Percentiles rank a stretch among this genome's conserved stretches.
Conservation (phyloP, 1,140 invertebrate species). For the Matsumurasca onukii region DNA sequence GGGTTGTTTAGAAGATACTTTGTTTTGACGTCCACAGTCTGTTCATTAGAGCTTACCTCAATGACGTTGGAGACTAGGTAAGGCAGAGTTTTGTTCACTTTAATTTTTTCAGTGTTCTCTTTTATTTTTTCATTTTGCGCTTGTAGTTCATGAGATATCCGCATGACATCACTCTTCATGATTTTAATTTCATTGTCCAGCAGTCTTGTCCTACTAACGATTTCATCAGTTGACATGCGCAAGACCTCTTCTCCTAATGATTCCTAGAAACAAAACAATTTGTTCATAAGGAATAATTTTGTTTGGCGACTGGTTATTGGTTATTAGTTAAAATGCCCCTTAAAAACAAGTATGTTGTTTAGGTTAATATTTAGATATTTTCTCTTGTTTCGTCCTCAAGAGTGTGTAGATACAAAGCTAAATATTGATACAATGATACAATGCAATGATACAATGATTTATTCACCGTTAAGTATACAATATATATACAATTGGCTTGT, state of each 20-base stretch:
- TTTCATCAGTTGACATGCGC: constrained; percentile 94
- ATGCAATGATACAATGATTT: not conserved
- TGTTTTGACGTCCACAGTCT: no score
- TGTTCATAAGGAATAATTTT: no score
- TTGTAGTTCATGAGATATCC: constrained; percentile 95
- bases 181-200: constrained; percentile 99
- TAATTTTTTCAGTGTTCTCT: constrained; percentile 98
- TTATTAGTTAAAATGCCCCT: no score
- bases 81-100: constrained; percentile 99
- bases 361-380: not conserved
- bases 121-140: constrained; percentile 98
- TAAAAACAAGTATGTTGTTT: not conserved
- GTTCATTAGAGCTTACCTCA: no score
- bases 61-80: constrained; percentile 99
- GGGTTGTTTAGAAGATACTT: no score
- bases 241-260: constrained; percentile 87
- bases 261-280: constrained; percentile 53
- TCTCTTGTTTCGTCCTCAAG: not conserved
- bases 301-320: no score
- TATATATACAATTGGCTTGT: no score
- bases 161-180: constrained; percentile 98
- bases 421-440: no score
- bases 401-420: not conserved
- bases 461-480: no score
- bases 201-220: constrained; percentile 88